These are phyloP conservation scores for Gulo gulo DNA, from an alignment of 2,113 vertebrate species.

Conservation along the genomic window DNA sequence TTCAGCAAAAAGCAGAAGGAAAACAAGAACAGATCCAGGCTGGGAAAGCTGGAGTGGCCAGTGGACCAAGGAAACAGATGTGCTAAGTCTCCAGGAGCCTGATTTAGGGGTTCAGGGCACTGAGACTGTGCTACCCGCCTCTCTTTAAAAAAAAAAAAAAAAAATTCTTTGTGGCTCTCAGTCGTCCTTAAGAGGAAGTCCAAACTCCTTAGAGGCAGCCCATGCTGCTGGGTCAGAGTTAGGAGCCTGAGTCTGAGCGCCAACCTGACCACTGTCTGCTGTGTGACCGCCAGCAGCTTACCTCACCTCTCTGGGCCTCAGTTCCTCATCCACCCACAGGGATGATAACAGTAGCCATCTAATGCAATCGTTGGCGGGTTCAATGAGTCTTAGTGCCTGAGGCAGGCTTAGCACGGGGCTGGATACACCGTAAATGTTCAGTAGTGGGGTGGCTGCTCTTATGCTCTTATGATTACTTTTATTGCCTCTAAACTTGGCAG, in stretches of 20 bases:
- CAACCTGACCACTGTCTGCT: neutral
- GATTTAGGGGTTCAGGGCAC: neutral
- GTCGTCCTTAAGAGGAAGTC: neutral
- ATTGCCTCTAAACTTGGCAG: neutral
- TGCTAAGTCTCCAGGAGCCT: neutral
- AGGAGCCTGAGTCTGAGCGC: neutral
- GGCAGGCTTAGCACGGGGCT: neutral
- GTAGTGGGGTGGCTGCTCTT: too few relatives aligned
- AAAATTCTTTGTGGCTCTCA: neutral
- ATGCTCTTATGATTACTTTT: rapidly evolving
- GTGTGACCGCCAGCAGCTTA: neutral
- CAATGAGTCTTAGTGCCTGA: neutral
- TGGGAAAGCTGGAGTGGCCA: neutral
- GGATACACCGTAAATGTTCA: neutral
- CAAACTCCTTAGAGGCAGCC: neutral
- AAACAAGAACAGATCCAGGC: neutral
- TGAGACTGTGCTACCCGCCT: neutral
- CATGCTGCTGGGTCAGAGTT: neutral
- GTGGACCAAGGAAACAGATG: neutral
- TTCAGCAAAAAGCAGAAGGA: neutral
- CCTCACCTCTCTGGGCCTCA: neutral
- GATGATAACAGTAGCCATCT: neutral
- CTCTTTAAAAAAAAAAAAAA: neutral
- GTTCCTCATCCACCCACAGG: neutral
- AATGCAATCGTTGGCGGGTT: neutral